These are phyloP conservation scores for Drosophila truncata DNA, from an alignment of 1,140 invertebrate genomes.

Conservation along the genomic window DNA sequence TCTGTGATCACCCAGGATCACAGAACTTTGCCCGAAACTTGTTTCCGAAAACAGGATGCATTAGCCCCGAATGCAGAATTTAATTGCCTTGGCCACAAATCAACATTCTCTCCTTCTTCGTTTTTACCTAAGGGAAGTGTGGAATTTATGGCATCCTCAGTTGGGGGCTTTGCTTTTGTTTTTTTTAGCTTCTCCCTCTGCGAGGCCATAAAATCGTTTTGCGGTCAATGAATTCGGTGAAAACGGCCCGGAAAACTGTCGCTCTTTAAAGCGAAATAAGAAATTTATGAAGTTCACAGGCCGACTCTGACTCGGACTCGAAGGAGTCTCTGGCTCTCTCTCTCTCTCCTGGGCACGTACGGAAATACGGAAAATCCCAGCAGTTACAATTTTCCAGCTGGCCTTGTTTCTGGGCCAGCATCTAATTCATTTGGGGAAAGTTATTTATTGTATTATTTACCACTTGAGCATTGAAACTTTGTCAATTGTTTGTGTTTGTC, in stretches of 20 bases:
- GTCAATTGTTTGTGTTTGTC: conserved; percentile 51
- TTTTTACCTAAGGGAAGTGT: conserved; percentile 11
- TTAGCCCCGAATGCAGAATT: conserved; percentile 37
- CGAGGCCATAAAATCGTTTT: conserved; percentile 49
- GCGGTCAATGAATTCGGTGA: conserved; percentile 50
- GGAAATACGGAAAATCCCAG: conserved; percentile 6
- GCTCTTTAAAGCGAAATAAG: conserved; percentile 51
- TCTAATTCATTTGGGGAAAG: conserved; percentile 56
- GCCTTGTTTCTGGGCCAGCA: conserved; percentile 35
- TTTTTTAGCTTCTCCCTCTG: neutral
- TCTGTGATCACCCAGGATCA: conserved; percentile 32
- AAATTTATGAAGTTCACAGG: conserved; percentile 44
- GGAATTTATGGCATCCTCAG: conserved; percentile 29
- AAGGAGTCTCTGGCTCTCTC: conserved; percentile 1
- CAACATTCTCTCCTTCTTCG: conserved; percentile 8
- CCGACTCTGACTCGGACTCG: conserved; percentile 1
- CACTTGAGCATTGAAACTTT: conserved; percentile 51
- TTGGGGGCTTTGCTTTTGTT: neutral
- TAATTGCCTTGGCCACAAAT: conserved; percentile 55
- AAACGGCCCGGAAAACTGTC: conserved; percentile 25
- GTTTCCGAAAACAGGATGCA: conserved; percentile 53
- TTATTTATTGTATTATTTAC: conserved; percentile 59
- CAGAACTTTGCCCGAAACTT: conserved; percentile 26
- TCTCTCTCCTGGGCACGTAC: conserved; percentile 41
- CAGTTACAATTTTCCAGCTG: conserved; percentile 48